These are phyloP conservation scores for Rhynchophorus ferrugineus DNA, from an alignment of 1,140 invertebrate species.

Conservation along the genomic window DNA sequence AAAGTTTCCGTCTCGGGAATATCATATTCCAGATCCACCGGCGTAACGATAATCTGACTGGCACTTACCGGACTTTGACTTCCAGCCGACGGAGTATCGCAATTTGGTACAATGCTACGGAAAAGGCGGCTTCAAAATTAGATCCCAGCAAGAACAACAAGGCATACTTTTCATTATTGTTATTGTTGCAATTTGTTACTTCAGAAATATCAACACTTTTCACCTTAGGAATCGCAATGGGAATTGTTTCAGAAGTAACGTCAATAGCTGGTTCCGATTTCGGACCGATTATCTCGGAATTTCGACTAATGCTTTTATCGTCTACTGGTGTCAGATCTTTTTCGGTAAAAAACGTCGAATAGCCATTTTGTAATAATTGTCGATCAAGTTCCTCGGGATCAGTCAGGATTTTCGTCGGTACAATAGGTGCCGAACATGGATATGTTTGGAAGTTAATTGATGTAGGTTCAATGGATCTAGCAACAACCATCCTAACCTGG, in stretches of 20 bases:
- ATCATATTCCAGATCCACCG: conserved; percentile 36
- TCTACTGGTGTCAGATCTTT: conserved; percentile 26
- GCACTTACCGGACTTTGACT: conserved; percentile 41
- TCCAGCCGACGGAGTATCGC: conserved; percentile 5
- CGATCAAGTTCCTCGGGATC: conserved; percentile 76
- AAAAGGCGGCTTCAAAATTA: too few species aligned
- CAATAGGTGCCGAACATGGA: conserved; percentile 61
- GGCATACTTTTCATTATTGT: too few species aligned
- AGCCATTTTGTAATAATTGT: conserved; percentile 66
- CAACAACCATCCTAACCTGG: conserved; percentile 78
- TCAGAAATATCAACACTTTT: conserved; percentile 14
- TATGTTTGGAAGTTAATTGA: conserved; percentile 54
- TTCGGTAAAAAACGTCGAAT: conserved; percentile 33
- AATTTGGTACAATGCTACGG: conserved; percentile 10
- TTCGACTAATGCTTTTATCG: conserved; percentile 5
- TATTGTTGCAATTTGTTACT: conserved; percentile 12
- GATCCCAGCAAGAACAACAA: too few species aligned
- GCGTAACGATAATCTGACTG: conserved; percentile 41
- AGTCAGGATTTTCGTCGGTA: conserved; percentile 72
- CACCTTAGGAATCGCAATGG: conserved; percentile 5
- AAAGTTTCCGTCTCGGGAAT: conserved; percentile 46
- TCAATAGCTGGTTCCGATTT: not conserved
- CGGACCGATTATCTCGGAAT: conserved; percentile 8
- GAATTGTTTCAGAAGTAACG: not conserved
- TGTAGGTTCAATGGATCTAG: conserved; percentile 71